Evolutionary conservation across 2,113 vertebrate genomes (phyloP), one percentile per base, ranked within the genome.

Genomic region (Parus major): DNA sequence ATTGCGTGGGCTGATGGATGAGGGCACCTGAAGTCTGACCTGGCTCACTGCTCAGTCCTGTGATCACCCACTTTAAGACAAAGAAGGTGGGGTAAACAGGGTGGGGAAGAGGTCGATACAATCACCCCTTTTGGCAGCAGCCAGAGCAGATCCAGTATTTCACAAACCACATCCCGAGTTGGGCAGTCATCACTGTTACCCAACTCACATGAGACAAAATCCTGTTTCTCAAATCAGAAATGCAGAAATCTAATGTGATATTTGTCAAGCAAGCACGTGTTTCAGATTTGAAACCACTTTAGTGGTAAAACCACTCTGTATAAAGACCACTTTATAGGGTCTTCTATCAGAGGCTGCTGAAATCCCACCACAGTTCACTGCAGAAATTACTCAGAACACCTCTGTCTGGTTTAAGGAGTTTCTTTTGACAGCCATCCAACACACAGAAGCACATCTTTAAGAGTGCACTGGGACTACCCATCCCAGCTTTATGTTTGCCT

Each of bases 401-500:
- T 47, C 3, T 3, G 22, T 81, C 22, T 59, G 35, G 10, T 18
- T 66, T 56, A 29, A 88, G 28, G 31, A 15, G 8, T 33, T 79
- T 33, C n/a, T 73, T 84, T 44, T 35, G 31, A 65, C 70, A 92
- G 29, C 7, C 23, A 78, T 9, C 13, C 60, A 59, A 50, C 24
- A 69, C 11, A 39, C 0, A 3, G 29, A 50, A 47, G 11, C 23
- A 35, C 36, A 68, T 29, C 23, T 47, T 79, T 41, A 33, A 7
- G 11, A 36, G 25, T 7, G 15, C 29, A 23, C 21, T 64, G 53
- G 12, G 8, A 84, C 41, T 21, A 56, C 12, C 17, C 21, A 29
- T 1, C 9, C 0, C 1, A 83, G 52, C n/a, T 41, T 83, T 27
- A 61, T 1, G 2, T 8, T 76, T 33, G 1, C 25, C 59, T 53